Evolutionary conservation across 2,113 vertebrate genomes (phyloP).

Genomic region (Vicugna pacos): DNA sequence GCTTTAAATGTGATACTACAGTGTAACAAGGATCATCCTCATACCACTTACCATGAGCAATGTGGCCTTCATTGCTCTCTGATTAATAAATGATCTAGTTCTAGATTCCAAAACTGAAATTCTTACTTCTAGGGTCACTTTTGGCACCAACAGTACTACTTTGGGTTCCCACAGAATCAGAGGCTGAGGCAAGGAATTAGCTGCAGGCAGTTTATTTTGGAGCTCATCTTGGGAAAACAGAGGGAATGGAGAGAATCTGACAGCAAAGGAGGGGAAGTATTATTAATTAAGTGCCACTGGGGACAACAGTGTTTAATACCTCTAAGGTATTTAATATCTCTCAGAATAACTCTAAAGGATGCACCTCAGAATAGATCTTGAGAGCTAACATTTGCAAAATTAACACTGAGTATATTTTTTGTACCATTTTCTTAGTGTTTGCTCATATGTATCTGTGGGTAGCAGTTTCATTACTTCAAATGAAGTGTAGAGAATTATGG

Average conservation of each 20-base stretch:
- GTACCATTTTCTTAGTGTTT: not conserved
- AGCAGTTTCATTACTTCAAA: not conserved
- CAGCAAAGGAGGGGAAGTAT: not conserved
- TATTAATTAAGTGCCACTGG: not conserved
- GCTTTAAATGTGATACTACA: not conserved
- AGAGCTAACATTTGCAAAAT: not conserved
- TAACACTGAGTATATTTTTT: not conserved
- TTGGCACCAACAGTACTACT: not conserved
- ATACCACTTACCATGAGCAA: not conserved
- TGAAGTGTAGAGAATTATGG: not conserved
- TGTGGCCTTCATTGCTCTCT: not conserved
- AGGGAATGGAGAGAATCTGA: not conserved
- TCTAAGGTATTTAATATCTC: not conserved
- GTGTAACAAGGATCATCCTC: not conserved
- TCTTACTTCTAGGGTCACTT: not conserved
- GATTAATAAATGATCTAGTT: not conserved
- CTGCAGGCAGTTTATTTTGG: not conserved
- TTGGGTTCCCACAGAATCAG: not conserved
- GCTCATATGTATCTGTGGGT: not conserved
- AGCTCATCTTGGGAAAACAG: not conserved
- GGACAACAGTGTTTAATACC: not conserved
- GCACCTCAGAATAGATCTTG: not conserved
- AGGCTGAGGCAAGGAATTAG: not conserved
- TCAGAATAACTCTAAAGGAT: not conserved
- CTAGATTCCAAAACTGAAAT: not conserved